Percentiles rank a stretch among this genome's conserved stretches.
Evolutionary conservation across 1,140 invertebrate species (phyloP).

Genomic region (Saccostrea echinata): DNA sequence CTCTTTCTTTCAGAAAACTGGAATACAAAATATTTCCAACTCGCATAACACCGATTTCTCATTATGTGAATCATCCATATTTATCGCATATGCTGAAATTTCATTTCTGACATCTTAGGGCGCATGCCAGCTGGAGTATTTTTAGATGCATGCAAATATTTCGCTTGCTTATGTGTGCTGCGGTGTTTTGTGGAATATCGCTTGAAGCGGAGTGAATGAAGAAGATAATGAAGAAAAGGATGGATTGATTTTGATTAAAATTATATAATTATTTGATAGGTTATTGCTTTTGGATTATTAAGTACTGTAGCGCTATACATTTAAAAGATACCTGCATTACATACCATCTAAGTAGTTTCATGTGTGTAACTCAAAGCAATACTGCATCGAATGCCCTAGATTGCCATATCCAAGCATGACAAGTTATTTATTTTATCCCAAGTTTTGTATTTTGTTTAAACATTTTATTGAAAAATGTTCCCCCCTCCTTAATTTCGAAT

Average conservation of each 20-base stretch:
- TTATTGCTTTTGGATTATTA: not conserved
- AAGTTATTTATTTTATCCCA: no score
- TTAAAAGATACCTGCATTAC: no score
- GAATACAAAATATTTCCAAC: slow-evolving; percentile 5
- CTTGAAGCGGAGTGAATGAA: not conserved
- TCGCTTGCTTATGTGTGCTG: not conserved
- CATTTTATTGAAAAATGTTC: no score
- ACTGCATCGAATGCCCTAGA: no score
- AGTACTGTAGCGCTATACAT: no score
- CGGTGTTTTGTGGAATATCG: not conserved
- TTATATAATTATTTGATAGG: not conserved
- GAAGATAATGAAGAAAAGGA: not conserved
- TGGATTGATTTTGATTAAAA: not conserved
- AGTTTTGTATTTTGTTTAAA: no score
- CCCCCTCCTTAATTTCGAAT: no score
- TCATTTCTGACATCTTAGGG: slow-evolving; percentile 12
- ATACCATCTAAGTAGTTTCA: no score
- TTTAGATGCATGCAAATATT: not conserved
- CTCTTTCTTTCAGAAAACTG: slow-evolving; percentile 20
- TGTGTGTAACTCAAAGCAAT: no score
- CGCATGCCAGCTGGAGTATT: not conserved
- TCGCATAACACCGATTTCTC: slow-evolving; percentile 25
- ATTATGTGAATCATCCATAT: not conserved
- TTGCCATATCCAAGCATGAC: no score
- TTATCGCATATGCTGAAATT: slow-evolving; percentile 28